Conservation (phyloP, 2,113 vertebrate species). For the Herpetotheres cachinnans region DNA sequence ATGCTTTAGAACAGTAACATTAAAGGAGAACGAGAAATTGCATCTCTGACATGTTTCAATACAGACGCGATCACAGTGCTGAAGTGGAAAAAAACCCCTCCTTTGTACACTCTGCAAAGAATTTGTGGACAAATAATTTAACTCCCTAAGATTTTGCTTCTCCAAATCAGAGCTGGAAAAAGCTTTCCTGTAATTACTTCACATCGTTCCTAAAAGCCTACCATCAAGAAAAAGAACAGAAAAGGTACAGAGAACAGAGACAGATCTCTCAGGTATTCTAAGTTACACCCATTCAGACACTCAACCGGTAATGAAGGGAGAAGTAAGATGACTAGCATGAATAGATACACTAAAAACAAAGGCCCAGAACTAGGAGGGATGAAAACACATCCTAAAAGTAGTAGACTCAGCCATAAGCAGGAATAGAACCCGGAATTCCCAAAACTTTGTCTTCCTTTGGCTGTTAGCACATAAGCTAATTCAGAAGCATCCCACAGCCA, state of each 20-base stretch:
- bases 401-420: neutral
- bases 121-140: neutral
- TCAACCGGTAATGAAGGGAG: neutral
- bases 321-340: neutral
- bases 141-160: neutral
- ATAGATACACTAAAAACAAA: neutral
- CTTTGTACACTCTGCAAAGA: neutral
- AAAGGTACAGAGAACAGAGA: neutral
- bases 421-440: neutral
- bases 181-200: neutral
- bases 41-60: neutral
- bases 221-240: neutral
- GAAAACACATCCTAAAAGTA: neutral
- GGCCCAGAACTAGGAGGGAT: neutral
- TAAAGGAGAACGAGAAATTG: neutral
- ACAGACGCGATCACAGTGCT: fast-evolving
- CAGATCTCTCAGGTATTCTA: neutral
- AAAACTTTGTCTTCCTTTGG: neutral
- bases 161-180: neutral
- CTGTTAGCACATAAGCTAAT: neutral
- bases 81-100: neutral
- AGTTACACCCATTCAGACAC: neutral
- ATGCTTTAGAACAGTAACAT: neutral
- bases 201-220: neutral
- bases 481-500: neutral